Evolutionary conservation across 2,113 vertebrate species (phyloP).

Genomic region (Perccottus glenii): DNA sequence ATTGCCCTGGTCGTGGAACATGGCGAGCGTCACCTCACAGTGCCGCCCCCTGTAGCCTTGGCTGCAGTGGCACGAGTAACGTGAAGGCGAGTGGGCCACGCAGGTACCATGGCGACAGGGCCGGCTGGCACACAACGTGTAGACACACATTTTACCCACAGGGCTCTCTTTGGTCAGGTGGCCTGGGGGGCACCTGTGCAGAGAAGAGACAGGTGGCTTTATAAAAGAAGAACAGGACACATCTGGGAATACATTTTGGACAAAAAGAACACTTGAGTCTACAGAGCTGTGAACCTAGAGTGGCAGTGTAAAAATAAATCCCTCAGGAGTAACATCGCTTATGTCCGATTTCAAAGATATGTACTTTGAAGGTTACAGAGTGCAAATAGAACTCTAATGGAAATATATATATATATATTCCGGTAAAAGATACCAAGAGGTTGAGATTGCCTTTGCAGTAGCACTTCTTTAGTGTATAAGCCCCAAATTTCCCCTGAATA

Average conservation of each 20-base stretch:
- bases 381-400: constrained; percentile 17
- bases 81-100: constrained; percentile 79
- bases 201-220: constrained; percentile 12
- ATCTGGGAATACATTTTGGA: constrained; percentile 32
- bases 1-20: constrained; percentile 81
- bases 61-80: constrained; percentile 83
- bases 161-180: constrained; percentile 83
- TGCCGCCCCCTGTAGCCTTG: constrained; percentile 83
- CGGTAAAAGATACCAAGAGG: constrained; percentile 5
- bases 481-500: constrained; percentile 56
- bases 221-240: constrained; percentile 27
- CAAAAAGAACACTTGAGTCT: constrained; percentile 24
- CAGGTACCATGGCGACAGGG: constrained; percentile 88
- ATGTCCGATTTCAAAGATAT: constrained; percentile 52
- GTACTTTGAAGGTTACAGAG: constrained; percentile 51
- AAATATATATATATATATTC: constrained; percentile 13
- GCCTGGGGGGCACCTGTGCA: constrained; percentile 84
- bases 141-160: constrained; percentile 79
- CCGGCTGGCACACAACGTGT: constrained; percentile 82
- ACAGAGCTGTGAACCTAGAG: constrained; percentile 30
- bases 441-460: constrained; percentile 45
- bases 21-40: constrained; percentile 84
- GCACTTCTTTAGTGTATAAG: constrained; percentile 41
- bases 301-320: constrained; percentile 53
- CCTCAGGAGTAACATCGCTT: constrained; percentile 46